Conservation (phyloP, 2,888 invertebrate species). For the Ochropleura leucogaster region DNA sequence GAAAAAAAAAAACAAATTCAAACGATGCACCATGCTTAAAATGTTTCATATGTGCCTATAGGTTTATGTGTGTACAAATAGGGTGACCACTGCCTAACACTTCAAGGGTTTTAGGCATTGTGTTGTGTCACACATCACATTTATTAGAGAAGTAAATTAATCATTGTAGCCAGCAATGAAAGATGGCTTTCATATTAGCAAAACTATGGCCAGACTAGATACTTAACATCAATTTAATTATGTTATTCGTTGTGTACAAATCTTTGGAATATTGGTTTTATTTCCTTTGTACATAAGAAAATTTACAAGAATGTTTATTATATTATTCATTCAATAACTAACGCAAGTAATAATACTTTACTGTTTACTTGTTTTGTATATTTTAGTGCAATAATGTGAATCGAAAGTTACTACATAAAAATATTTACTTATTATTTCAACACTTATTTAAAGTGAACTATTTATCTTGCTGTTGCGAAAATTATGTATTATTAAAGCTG, state of each 20-base stretch:
- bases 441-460: constrained; percentile 44
- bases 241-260: constrained; percentile 67
- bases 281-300: constrained; percentile 63
- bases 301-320: constrained; percentile 60
- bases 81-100: no score
- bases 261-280: constrained; percentile 84
- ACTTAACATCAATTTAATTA: constrained; percentile 66
- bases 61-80: not conserved
- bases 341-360: constrained; percentile 34
- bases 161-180: not conserved
- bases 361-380: constrained; percentile 60
- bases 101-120: no score
- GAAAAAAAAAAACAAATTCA: not conserved
- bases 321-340: constrained; percentile 41
- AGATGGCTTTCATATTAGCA: not conserved
- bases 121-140: no score
- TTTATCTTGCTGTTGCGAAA: constrained; percentile 59
- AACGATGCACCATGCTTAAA: not conserved
- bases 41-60: not conserved
- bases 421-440: constrained; percentile 35
- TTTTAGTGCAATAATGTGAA: constrained; percentile 52
- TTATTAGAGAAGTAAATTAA: not conserved
- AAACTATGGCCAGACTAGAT: constrained; percentile 24
- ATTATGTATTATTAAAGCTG: constrained; percentile 41
- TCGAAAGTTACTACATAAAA: constrained; percentile 39